Evolutionary conservation across 2,888 invertebrate genomes (phyloP), one percentile per base, ranked within the genome.

Genomic region (Pammene aurita): DNA sequence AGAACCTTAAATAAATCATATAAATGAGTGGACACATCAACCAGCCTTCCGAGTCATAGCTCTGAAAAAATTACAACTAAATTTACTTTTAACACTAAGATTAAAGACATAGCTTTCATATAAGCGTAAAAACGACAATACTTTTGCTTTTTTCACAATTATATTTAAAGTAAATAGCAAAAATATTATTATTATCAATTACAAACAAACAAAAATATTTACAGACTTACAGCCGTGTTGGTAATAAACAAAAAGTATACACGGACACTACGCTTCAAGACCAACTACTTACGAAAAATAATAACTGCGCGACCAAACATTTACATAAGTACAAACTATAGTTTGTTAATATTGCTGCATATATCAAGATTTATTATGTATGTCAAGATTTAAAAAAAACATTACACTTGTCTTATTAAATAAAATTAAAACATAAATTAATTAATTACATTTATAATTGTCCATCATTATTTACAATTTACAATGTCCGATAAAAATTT

Each of bases 1-100:
- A 75, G 66, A 76, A 78, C 80, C 71, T 75, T 81, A 71, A 71
- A 68, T 81, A 84, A 83, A 83, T 74, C 76, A 81, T 82, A 79
- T 77, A 81, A 82, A 80, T 77, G 80, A 89, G 86, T 91, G 90
- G 92, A 89, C 90, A 85, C 92, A 80, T 87, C 84, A 90, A 92
- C 90, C 92, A 92, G 91, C 91, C 84, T 86, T 72, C 75, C 72
- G 86, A 86, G 84, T 79, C 83, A 80, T 79, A 81, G 80, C 87
- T 85, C 86, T 78, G 77, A 80, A 81, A 79, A 78, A 66, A 81
- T 80, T 84, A 85, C 71, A 82, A 84, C 80, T 85, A 86, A 83
- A 81, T 75, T 79, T 75, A 76, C 70, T 75, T 72, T 81, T 74
- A 80, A 77, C 77, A 76, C 81, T 84, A 85, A 80, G 66, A 71